A percentile compares a stretch with the other conserved stretches of the same genome.
phyloP scores from a whole-genome alignment of 2,797 vertebrate species.

The Peromyscus aztecus region DNA sequence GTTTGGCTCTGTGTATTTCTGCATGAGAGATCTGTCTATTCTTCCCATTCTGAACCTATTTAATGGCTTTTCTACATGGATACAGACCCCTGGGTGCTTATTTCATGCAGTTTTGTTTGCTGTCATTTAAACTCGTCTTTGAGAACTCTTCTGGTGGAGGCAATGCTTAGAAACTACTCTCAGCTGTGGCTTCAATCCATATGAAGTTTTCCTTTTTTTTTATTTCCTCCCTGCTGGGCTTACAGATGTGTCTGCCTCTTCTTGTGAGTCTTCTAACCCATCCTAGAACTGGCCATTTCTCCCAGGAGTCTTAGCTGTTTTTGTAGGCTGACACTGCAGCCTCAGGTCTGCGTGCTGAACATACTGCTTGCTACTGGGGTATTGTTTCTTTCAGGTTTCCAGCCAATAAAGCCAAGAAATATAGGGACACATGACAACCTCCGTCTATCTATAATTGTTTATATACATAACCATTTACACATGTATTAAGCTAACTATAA shows the following conservation, averaged over 20 bases:
- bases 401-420: background rate
- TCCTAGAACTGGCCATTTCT: background rate
- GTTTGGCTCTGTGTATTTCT: background rate
- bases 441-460: background rate
- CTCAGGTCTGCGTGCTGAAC: background rate
- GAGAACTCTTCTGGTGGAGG: background rate
- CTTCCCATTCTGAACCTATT: background rate
- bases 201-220: background rate
- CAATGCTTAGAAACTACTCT: background rate
- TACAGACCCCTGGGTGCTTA: background rate
- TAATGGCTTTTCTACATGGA: background rate
- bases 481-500: background rate
- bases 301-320: background rate
- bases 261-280: background rate
- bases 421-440: background rate
- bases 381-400: background rate
- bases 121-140: background rate
- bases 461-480: background rate
- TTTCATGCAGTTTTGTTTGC: background rate
- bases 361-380: fast-evolving
- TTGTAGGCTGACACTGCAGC: background rate
- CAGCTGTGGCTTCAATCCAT: background rate
- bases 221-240: background rate
- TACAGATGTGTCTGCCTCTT: background rate
- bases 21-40: background rate